A percentile compares a stretch with the other conserved stretches of the same genome.
Conservation (phyloP, 2,888 invertebrate species). For the Priocnemis perturbator region DNA sequence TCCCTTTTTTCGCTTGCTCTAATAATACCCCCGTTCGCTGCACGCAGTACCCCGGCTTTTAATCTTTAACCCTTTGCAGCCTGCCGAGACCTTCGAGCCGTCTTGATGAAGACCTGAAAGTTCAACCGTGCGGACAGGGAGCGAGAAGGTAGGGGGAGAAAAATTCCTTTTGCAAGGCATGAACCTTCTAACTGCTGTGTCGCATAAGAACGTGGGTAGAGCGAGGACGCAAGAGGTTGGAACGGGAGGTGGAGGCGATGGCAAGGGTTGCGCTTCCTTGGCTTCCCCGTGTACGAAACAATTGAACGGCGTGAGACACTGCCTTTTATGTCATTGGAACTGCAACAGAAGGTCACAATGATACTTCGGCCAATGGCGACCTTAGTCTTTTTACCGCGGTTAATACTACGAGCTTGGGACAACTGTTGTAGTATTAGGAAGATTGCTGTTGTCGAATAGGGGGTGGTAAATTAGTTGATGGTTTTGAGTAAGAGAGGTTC, state of each 20-base stretch:
- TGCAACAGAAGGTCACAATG: too few relatives aligned
- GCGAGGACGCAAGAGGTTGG: neutral
- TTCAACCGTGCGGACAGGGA: neutral
- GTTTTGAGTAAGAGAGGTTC: too few relatives aligned
- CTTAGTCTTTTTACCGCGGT: too few relatives aligned
- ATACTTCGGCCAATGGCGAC: too few relatives aligned
- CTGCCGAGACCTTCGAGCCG: slow-evolving; percentile 2
- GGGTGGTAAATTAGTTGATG: too few relatives aligned
- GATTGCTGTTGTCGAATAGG: too few relatives aligned
- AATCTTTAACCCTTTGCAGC: slow-evolving; percentile 21
- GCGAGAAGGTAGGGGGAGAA: neutral
- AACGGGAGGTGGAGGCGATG: neutral
- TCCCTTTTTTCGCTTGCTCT: slow-evolving; percentile 22
- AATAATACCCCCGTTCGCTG: slow-evolving; percentile 20
- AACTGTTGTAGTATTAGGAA: too few relatives aligned
- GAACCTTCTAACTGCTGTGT: neutral
- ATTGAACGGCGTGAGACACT: neutral
- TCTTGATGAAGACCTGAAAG: slow-evolving; percentile 7
- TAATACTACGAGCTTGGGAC: too few relatives aligned
- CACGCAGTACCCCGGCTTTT: neutral
- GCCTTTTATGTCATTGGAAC: neutral
- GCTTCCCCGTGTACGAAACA: neutral
- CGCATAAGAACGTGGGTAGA: neutral
- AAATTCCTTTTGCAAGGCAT: neutral
- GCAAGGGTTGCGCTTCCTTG: too few relatives aligned